Percentiles rank a stretch among this genome's conserved stretches.
phyloP scores from a whole-genome alignment of 2,888 invertebrate genomes.

The Trimorus sp. region DNA sequence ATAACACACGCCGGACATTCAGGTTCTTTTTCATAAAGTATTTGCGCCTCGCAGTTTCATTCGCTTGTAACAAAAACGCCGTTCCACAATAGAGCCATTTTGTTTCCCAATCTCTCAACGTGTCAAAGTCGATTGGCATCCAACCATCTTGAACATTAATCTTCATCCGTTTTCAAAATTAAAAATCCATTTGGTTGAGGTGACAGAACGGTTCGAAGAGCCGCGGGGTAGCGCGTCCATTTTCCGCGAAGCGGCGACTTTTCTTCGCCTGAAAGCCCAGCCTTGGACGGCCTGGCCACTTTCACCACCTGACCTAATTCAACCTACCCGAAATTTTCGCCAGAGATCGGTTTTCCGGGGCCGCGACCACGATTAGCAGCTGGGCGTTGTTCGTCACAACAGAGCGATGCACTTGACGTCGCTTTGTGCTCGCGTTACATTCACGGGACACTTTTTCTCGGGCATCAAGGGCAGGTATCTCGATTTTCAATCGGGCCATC shows the following conservation, averaged over 20 bases:
- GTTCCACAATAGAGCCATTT: no score
- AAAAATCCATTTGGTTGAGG: no score
- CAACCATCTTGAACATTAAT: no score
- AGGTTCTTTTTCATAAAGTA: no score
- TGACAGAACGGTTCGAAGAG: background rate
- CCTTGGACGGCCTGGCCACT: constrained; percentile 24
- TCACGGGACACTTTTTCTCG: constrained; percentile 25
- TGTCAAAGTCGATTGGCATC: no score
- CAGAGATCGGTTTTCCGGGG: constrained; percentile 26
- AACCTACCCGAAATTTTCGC: constrained; percentile 24
- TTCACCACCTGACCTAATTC: constrained; percentile 37
- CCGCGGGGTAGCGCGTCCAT: background rate
- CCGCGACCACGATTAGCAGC: constrained; percentile 36
- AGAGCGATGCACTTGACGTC: constrained; percentile 46
- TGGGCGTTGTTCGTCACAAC: constrained; percentile 35
- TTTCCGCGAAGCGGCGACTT: background rate
- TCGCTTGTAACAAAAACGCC: no score
- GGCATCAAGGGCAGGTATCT: constrained; percentile 41
- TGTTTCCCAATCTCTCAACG: no score
- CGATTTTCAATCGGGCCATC: constrained; percentile 43
- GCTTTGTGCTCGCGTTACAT: constrained; percentile 25
- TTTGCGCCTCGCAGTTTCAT: no score
- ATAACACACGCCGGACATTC: no score
- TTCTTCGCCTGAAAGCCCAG: constrained; percentile 3
- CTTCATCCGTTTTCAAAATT: no score